Conservation (phyloP, 2,888 invertebrate species). For the Epinotia bilunana region DNA sequence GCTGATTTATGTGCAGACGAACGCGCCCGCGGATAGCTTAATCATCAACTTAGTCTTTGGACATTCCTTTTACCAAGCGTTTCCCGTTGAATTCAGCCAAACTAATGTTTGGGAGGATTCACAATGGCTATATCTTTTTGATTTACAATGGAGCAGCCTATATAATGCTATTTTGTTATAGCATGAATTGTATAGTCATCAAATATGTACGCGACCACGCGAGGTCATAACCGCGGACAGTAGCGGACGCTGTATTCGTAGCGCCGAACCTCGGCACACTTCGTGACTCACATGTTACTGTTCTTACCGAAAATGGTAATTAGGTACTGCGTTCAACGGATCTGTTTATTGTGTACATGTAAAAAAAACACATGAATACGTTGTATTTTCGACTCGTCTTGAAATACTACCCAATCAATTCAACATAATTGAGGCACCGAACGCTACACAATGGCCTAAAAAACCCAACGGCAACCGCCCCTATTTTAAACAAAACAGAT, state of each 20-base stretch:
- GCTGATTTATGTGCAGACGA: slow-evolving; percentile 46
- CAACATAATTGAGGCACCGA: neutral
- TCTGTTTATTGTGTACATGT: neutral
- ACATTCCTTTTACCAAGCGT: neutral
- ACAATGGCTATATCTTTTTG: neutral
- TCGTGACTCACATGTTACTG: slow-evolving; percentile 12
- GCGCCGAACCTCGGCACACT: neutral
- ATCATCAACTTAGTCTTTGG: neutral
- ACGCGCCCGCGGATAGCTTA: neutral
- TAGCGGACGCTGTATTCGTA: neutral
- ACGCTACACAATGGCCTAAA: neutral
- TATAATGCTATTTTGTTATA: neutral
- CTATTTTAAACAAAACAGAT: neutral
- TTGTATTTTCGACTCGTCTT: neutral
- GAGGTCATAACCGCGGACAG: neutral
- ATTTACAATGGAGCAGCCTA: neutral
- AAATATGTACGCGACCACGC: neutral
- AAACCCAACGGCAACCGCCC: slow-evolving; percentile 1
- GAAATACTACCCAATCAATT: neutral
- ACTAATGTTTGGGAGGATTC: slow-evolving; percentile 1
- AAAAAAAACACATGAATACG: neutral
- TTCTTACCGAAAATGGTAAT: slow-evolving; percentile 7
- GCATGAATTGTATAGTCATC: neutral
- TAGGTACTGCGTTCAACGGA: neutral
- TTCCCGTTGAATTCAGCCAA: neutral